Evolutionary conservation across 2,888 invertebrate genomes (phyloP), one percentile per base, ranked within the genome.

Genomic region (Cataglyphis rosenhaueri): DNA sequence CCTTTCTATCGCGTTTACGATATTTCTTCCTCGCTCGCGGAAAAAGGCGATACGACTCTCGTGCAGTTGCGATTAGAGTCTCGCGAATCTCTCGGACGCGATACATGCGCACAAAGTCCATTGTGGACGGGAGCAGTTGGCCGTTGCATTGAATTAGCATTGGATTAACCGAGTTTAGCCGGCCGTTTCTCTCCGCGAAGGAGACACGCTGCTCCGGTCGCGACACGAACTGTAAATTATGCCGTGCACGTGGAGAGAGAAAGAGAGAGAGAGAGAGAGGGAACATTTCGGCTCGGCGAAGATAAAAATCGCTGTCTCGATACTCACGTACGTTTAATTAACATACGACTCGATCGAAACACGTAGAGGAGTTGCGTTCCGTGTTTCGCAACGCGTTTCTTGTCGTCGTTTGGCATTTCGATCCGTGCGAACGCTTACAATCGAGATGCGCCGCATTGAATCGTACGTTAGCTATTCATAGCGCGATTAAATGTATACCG

Each of bases 111-210:
- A 87, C 87, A 89, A 91, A 91, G 88, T 88, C 91, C 86, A 92
- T 92, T 92, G 91, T 91, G 84, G 89, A 90, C 89, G 87, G 88
- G 87, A 91, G 78, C 90, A 91, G 88, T 87, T 86, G 90, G 87
- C 88, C 86, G 87, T 91, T 89, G 92, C 91, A 92, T 93, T 88
- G 90, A 92, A 93, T 93, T 92, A 92, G 91, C 93, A 92, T 93
- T 83, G 88, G 91, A 92, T 92, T 93, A 93, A 91, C 91, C 92
- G 91, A 92, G 92, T 92, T 75, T 92, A 89, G 90, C 74, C 76
- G 84, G 64, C 83, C 83, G 82, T 85, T 78, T 84, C 87, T 87
- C 85, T 84, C 71, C 75, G 59, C 66, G 76, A 83, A 78, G 64
- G 81, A 82, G 81, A 84, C 71, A 48, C 35, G 86, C 61, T 52